Evolutionary conservation across 1,140 invertebrate species (phyloP).

Genomic region (Physella acuta): DNA sequence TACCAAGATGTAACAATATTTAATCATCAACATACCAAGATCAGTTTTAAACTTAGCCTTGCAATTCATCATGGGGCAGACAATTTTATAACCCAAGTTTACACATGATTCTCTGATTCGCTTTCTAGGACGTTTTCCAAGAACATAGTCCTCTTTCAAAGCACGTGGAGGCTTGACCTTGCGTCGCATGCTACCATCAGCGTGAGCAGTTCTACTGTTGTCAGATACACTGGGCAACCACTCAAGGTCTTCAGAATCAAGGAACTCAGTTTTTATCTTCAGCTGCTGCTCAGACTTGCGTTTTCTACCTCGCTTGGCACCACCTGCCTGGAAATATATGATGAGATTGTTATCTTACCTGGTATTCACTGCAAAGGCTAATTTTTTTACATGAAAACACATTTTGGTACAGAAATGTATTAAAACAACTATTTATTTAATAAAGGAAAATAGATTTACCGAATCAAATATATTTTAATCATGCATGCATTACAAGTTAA

Average conservation of each 20-base stretch:
- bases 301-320: constrained; percentile 44
- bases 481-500: too few species aligned
- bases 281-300: constrained; percentile 37
- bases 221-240: constrained; percentile 24
- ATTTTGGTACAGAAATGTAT: too few species aligned
- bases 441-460: too few species aligned
- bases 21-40: constrained; percentile 6
- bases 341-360: neutral
- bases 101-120: neutral
- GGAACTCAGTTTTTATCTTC: constrained; percentile 24
- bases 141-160: constrained; percentile 52
- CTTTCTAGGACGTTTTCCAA: constrained; percentile 39
- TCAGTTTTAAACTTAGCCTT: constrained; percentile 23
- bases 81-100: constrained; percentile 26
- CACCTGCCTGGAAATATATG: constrained; percentile 20
- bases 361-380: too few species aligned
- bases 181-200: constrained; percentile 36
- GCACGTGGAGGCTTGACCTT: constrained; percentile 47
- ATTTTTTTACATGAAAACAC: too few species aligned
- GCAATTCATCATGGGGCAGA: constrained; percentile 6
- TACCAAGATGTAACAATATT: too few species aligned
- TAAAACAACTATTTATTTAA: too few species aligned
- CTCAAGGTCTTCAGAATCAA: constrained; percentile 34
- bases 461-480: too few species aligned
- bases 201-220: constrained; percentile 8